These are phyloP conservation scores for Nyctalus aviator DNA, from an alignment of 2,797 vertebrate genomes.

Conservation along the genomic window DNA sequence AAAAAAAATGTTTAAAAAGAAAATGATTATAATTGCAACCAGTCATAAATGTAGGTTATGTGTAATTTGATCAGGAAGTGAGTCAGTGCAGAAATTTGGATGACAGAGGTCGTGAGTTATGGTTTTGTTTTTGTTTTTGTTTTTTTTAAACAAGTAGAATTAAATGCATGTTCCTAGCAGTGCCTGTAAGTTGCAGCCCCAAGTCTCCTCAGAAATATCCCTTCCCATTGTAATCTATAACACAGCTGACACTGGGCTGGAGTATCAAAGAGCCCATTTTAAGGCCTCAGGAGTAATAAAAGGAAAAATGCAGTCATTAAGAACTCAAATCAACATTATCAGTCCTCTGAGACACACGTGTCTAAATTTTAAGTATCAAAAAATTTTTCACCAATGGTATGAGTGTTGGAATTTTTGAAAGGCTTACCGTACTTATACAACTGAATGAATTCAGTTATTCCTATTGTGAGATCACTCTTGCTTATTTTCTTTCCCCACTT, in stretches of 20 bases:
- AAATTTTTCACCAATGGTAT: neutral
- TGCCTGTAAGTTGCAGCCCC: neutral
- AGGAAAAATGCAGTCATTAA: neutral
- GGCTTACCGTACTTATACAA: neutral
- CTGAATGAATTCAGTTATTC: constrained; percentile 7
- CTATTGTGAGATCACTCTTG: neutral
- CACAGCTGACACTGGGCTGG: neutral
- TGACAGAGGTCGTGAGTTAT: neutral
- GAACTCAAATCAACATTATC: neutral
- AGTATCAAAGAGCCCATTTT: neutral
- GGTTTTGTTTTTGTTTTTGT: no score
- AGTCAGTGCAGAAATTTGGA: neutral
- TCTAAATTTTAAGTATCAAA: neutral
- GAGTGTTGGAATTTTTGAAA: neutral
- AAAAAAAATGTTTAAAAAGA: no score
- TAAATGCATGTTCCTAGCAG: neutral
- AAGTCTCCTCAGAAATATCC: neutral
- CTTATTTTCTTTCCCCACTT: neutral
- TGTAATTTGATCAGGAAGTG: constrained; percentile 34
- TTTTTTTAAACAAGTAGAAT: neutral
- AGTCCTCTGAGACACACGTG: neutral
- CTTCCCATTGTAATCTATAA: neutral
- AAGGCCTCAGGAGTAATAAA: neutral
- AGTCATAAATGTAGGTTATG: neutral
- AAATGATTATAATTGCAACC: neutral